These are phyloP conservation scores for Tipula unca DNA, from an alignment of 2,888 invertebrate genomes.

Conservation along the genomic window DNA sequence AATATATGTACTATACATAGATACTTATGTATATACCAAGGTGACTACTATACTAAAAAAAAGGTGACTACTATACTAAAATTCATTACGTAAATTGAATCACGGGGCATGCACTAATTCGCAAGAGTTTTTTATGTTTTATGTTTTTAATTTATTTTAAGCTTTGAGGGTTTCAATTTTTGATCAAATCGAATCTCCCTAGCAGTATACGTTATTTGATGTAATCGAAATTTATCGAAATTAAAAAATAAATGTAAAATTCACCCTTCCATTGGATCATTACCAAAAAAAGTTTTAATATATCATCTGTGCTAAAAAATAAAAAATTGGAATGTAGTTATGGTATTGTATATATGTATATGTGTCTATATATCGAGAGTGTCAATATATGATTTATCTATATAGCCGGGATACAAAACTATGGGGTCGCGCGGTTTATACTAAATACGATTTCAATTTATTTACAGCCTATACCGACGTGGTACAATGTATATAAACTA, in stretches of 20 bases:
- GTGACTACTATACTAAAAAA: background rate
- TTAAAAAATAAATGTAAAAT: background rate
- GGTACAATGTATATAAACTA: no score
- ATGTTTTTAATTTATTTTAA: background rate
- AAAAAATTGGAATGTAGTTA: background rate
- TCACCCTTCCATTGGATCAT: background rate
- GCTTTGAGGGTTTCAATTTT: constrained; percentile 2
- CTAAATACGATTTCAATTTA: background rate
- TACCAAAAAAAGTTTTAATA: background rate
- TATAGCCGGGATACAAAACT: background rate
- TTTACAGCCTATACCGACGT: no score
- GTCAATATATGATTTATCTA: background rate
- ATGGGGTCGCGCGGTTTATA: background rate
- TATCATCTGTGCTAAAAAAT: constrained; percentile 9
- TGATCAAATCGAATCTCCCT: constrained; percentile 8
- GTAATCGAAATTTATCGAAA: background rate
- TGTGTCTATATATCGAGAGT: background rate
- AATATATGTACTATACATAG: background rate
- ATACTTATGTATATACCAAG: background rate
- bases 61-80: background rate
- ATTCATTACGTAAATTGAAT: background rate
- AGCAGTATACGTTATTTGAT: background rate
- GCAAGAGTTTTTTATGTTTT: background rate
- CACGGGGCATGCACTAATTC: background rate
- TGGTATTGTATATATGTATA: background rate